phyloP scores from a whole-genome alignment of 92 coral and sea anemone genomes.

The Palythoa caribaeorum region DNA sequence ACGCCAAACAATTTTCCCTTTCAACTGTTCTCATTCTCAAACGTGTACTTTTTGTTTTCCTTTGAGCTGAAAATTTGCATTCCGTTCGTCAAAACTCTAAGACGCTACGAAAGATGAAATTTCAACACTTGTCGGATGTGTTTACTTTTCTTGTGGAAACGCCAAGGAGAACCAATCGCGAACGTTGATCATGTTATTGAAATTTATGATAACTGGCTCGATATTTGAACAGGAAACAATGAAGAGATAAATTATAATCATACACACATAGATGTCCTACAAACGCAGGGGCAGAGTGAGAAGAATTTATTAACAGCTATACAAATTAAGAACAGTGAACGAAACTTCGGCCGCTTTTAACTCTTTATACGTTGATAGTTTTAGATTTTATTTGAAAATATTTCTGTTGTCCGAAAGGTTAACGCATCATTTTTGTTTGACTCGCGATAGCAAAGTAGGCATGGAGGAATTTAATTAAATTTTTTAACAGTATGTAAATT shows the following conservation, averaged over 20 bases:
- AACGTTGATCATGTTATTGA: constrained; percentile 44
- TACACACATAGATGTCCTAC: too few species aligned
- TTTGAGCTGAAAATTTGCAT: constrained; percentile 49
- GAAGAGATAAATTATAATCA: too few species aligned
- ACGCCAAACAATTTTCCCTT: not conserved
- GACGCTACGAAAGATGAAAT: constrained; percentile 8
- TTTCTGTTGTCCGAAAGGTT: not conserved
- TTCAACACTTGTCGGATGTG: constrained; percentile 22
- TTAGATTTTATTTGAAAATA: not conserved
- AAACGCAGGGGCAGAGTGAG: too few species aligned
- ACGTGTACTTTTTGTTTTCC: constrained; percentile 32
- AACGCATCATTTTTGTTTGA: too few species aligned
- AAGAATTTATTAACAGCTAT: too few species aligned
- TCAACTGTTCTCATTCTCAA: not conserved
- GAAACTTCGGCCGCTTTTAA: too few species aligned
- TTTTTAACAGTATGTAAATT: too few species aligned
- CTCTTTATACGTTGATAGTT: too few species aligned
- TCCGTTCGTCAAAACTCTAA: constrained; percentile 26
- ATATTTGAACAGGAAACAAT: constrained; percentile 69
- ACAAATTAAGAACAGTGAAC: too few species aligned
- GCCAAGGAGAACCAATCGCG: constrained; percentile 68
- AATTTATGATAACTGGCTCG: constrained; percentile 43
- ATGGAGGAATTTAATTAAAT: too few species aligned
- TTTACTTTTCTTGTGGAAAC: constrained; percentile 50
- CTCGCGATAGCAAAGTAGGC: too few species aligned